These are phyloP conservation scores for Willowsia nigromaculata DNA, from an alignment of 2,888 invertebrate genomes.

Conservation along the genomic window DNA sequence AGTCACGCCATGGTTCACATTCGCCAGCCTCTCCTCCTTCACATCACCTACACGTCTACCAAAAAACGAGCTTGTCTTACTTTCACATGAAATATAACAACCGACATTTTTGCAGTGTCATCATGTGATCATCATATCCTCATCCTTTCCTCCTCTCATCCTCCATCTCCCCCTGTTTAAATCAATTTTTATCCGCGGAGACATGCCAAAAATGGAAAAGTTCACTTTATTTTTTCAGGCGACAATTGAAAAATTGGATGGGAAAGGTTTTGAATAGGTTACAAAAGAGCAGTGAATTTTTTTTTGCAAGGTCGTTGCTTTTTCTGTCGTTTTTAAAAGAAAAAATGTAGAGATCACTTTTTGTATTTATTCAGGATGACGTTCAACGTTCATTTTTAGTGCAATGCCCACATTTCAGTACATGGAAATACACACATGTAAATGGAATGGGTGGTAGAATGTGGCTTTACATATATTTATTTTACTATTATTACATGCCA, in stretches of 20 bases:
- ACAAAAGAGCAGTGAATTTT: neutral
- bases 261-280: neutral
- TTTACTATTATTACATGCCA: conserved; percentile 4
- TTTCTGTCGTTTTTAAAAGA: no score
- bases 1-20: conserved; percentile 22
- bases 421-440: neutral
- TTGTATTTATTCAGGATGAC: no score
- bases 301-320: neutral
- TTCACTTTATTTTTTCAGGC: neutral
- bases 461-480: neutral
- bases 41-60: neutral
- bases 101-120: conserved; percentile 41
- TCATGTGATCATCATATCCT: neutral
- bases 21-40: neutral
- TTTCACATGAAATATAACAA: neutral
- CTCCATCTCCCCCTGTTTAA: neutral
- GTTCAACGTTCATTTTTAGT: no score
- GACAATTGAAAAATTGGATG: conserved; percentile 35
- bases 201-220: conserved; percentile 12
- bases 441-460: neutral
- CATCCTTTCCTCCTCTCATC: neutral
- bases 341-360: no score
- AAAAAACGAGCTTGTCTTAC: neutral
- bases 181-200: conserved; percentile 6
- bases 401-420: no score